A percentile compares a stretch with the other conserved stretches of the same genome.
Evolutionary conservation across 2,113 vertebrate species (phyloP).

Genomic region (Neolamprologus devosi): DNA sequence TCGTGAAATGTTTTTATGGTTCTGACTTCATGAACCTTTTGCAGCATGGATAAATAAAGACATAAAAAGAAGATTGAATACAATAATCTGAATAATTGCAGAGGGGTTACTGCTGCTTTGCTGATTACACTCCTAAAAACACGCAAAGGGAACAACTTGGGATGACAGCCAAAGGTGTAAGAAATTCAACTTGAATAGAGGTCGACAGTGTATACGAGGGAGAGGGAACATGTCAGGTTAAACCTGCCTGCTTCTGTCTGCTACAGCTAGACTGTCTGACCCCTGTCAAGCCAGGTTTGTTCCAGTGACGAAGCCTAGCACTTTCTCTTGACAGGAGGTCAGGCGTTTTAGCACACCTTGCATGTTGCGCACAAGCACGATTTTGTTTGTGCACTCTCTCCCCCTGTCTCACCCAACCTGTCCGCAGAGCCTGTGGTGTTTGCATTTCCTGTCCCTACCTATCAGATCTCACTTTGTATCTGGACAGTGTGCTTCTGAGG

Average conservation of each 20-base stretch:
- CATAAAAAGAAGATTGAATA: neutral
- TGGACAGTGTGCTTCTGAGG: neutral
- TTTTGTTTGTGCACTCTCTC: neutral
- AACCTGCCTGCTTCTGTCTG: conserved; percentile 25
- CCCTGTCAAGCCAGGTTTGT: conserved; percentile 53
- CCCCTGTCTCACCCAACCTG: neutral
- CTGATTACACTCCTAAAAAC: neutral
- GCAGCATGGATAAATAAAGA: neutral
- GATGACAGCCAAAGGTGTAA: conserved; percentile 10
- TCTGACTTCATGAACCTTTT: neutral
- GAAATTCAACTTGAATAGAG: conserved; percentile 13
- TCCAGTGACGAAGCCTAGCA: neutral
- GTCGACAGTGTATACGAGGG: neutral
- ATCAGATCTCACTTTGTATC: conserved; percentile 34
- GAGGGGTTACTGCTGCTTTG: neutral
- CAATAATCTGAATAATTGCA: neutral
- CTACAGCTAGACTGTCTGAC: conserved; percentile 32
- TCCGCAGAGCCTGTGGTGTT: conserved; percentile 11
- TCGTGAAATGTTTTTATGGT: neutral
- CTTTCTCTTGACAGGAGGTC: conserved; percentile 50
- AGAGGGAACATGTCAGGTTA: conserved; percentile 10
- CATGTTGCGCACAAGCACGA: conserved; percentile 27
- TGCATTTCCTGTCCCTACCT: conserved; percentile 31
- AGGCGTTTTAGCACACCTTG: conserved; percentile 53
- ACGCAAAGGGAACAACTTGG: neutral